Evolutionary conservation across 2,888 invertebrate genomes (phyloP).

Genomic region (Drosophila mimica): DNA sequence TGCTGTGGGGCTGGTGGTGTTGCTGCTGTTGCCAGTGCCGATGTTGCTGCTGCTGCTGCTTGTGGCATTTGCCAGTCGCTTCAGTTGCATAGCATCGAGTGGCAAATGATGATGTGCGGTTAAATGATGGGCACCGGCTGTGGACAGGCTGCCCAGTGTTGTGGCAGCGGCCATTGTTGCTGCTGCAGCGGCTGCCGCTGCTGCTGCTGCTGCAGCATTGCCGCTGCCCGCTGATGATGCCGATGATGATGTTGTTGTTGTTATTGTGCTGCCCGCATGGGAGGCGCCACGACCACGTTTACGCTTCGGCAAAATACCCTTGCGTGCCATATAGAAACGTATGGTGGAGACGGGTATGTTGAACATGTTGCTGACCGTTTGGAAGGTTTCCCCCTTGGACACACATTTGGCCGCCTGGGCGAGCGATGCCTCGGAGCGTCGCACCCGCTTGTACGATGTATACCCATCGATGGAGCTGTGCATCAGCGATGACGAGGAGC

Average conservation of each 20-base stretch:
- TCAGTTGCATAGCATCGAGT: slow-evolving; percentile 47
- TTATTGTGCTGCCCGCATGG: slow-evolving; percentile 68
- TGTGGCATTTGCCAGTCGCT: slow-evolving; percentile 41
- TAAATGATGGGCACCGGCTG: slow-evolving; percentile 52
- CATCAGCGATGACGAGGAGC: slow-evolving; percentile 46
- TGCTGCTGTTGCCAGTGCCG: not conserved
- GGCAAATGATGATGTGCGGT: slow-evolving; percentile 25
- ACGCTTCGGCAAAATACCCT: slow-evolving; percentile 92
- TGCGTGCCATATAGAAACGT: slow-evolving; percentile 94
- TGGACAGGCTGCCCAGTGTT: slow-evolving; percentile 50
- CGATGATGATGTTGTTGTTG: slow-evolving; percentile 45
- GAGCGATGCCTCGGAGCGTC: slow-evolving; percentile 91
- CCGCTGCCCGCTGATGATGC: slow-evolving; percentile 20
- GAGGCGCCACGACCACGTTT: slow-evolving; percentile 90
- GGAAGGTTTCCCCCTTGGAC: slow-evolving; percentile 94
- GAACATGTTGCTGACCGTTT: slow-evolving; percentile 94
- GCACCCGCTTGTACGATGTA: slow-evolving; percentile 86
- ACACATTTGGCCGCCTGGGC: slow-evolving; percentile 94
- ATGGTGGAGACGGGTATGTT: slow-evolving; percentile 95
- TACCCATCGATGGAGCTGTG: slow-evolving; percentile 69
- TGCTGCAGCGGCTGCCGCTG: slow-evolving; percentile 45
- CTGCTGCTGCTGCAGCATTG: slow-evolving; percentile 34
- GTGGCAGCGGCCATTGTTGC: slow-evolving; percentile 61
- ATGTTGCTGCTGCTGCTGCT: not conserved
- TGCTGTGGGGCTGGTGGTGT: not conserved